These are phyloP conservation scores for Tromatobia lineatoria DNA, from an alignment of 2,888 invertebrate species.

Conservation along the genomic window DNA sequence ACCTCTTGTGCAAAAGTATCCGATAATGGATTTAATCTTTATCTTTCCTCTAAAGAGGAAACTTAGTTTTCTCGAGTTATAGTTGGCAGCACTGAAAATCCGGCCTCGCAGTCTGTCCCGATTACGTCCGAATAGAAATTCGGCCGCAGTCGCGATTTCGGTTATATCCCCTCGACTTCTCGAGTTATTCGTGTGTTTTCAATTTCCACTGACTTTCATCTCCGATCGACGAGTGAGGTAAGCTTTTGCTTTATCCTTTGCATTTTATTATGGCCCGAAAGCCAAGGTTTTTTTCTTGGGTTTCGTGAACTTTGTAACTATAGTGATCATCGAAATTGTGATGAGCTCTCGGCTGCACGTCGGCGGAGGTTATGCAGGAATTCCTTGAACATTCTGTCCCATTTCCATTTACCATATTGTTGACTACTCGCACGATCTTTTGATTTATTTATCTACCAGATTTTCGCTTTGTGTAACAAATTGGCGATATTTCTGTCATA, in stretches of 20 bases:
- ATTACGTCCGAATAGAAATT: slow-evolving; percentile 17
- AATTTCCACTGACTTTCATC: slow-evolving; percentile 62
- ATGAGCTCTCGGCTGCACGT: slow-evolving; percentile 23
- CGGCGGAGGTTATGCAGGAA: slow-evolving; percentile 62
- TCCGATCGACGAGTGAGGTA: slow-evolving; percentile 53
- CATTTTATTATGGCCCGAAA: not conserved
- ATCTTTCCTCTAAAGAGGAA: not conserved
- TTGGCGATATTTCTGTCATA: not conserved
- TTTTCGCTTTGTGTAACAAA: not conserved
- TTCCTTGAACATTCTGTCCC: slow-evolving; percentile 17
- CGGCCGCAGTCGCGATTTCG: slow-evolving; percentile 25
- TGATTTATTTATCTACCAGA: slow-evolving; percentile 28
- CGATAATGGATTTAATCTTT: too few species aligned
- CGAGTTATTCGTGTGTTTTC: slow-evolving; percentile 61
- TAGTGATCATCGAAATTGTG: slow-evolving; percentile 28
- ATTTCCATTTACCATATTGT: slow-evolving; percentile 61
- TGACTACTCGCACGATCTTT: slow-evolving; percentile 14
- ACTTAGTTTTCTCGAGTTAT: not conserved
- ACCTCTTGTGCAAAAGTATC: too few species aligned
- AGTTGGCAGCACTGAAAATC: slow-evolving; percentile 6
- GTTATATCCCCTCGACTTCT: slow-evolving; percentile 6
- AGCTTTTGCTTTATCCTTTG: slow-evolving; percentile 34
- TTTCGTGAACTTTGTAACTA: not conserved
- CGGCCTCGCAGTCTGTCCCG: slow-evolving; percentile 2
- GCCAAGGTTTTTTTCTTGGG: not conserved